phyloP scores from a whole-genome alignment of 53 echinoderm and acorn worm genomes.

The Zoroaster sp. region DNA sequence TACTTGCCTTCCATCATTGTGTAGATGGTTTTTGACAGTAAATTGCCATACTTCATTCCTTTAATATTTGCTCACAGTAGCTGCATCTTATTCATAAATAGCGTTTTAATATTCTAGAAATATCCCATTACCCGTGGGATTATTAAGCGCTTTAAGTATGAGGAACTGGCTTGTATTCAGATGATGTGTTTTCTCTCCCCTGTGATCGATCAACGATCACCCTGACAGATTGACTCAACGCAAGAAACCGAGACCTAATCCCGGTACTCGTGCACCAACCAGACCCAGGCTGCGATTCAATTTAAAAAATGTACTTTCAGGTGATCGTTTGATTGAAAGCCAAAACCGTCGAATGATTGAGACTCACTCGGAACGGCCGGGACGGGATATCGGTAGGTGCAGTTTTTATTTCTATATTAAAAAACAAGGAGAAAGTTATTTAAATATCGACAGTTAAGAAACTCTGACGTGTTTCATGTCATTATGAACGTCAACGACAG shows the following conservation, averaged over 20 bases:
- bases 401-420: neutral
- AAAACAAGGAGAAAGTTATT: neutral
- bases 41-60: no score
- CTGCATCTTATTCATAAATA: no score
- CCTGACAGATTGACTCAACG: neutral
- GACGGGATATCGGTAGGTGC: neutral
- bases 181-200: neutral
- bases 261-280: neutral
- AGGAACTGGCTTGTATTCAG: neutral
- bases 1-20: no score
- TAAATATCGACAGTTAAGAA: no score
- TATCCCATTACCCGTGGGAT: neutral
- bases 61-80: no score
- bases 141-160: no score
- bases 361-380: neutral
- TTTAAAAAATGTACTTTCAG: neutral
- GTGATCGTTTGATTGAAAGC: neutral
- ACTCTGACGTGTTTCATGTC: no score
- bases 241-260: neutral
- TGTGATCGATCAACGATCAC: neutral
- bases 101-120: neutral
- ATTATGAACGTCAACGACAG: no score
- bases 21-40: no score
- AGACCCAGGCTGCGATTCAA: neutral
- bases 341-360: neutral